phyloP scores from a whole-genome alignment of 2,797 vertebrate species.

The Tenualosa thibaudeaui region DNA sequence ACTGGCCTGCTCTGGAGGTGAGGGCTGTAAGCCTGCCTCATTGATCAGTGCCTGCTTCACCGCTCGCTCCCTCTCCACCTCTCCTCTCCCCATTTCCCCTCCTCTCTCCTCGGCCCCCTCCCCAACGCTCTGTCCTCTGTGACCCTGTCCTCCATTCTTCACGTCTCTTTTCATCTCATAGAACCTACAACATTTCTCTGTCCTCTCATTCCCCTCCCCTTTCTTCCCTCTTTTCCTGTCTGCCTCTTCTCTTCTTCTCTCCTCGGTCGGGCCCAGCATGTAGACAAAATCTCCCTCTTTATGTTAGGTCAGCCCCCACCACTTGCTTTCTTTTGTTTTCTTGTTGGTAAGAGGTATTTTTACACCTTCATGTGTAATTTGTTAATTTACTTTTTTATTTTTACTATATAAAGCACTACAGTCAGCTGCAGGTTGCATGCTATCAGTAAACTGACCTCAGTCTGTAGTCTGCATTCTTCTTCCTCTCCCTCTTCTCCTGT shows the following conservation, averaged over 20 bases:
- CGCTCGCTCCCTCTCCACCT: neutral
- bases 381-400: no score
- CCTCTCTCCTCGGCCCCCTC: neutral
- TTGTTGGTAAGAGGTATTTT: no score
- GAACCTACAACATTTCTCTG: neutral
- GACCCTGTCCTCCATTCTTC: neutral
- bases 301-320: no score
- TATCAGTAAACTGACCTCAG: no score
- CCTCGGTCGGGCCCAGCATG: neutral
- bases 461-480: neutral
- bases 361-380: no score
- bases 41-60: conserved; percentile 15
- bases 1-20: neutral
- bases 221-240: neutral
- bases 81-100: neutral
- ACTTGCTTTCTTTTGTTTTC: no score
- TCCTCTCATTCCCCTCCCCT: neutral
- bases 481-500: neutral
- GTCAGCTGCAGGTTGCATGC: no score
- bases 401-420: no score
- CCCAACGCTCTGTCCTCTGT: neutral
- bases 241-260: neutral
- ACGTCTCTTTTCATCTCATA: neutral
- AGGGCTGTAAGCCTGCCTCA: neutral
- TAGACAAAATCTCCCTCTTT: no score